Evolutionary conservation across 2,888 invertebrate species (phyloP), one percentile per base, ranked within the genome.

Genomic region (Ichneumoninae sp.): DNA sequence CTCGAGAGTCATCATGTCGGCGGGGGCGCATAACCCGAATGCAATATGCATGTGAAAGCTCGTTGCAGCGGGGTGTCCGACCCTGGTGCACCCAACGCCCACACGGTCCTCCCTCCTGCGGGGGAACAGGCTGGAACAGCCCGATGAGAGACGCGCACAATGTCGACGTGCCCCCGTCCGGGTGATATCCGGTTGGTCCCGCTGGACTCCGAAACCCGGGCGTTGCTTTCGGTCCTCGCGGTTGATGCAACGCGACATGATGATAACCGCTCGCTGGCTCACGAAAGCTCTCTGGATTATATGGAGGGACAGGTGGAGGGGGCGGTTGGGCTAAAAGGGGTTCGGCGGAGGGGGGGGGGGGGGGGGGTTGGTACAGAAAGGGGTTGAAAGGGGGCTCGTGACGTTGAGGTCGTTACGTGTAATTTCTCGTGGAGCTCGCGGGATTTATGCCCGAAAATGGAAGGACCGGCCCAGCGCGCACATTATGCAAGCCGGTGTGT

Each of bases 11-110:
- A 76, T 76, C 66, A 63, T 60, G 63, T 47, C 30, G 68, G 66
- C 16, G 74, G 26, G 57, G 86, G 77, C 79, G 80, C 85, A 86
- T 88, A 89, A 87, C 83, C 86, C 80, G 83, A 86, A 89, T 88
- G 86, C 88, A 89, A 91, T 91, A 90, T 89, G 88, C 88, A 88
- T 88, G 85, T 65, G 81, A 85, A 84, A 81, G 26, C 54, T 40
- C 76, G 66, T 52, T 40, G 36, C 66, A 40, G 33, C 13, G 16
- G 66, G 16, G 50, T 30, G 60, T 63, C 30, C 60, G 13, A 16
- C 6, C 60, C 60, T 5, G 13, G 2, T 16, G 26, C 26, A 13
- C 26, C 30, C 22, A 10, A 8, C 22, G 8, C 54, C 22, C 54
- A 2, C 19, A 8, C 22, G 6, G 3, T 5, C 54, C 3, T 7